A percentile compares a stretch with the other conserved stretches of the same genome.
Conservation (phyloP, 2,797 vertebrate species). For the Cephalopachus bancanus region DNA sequence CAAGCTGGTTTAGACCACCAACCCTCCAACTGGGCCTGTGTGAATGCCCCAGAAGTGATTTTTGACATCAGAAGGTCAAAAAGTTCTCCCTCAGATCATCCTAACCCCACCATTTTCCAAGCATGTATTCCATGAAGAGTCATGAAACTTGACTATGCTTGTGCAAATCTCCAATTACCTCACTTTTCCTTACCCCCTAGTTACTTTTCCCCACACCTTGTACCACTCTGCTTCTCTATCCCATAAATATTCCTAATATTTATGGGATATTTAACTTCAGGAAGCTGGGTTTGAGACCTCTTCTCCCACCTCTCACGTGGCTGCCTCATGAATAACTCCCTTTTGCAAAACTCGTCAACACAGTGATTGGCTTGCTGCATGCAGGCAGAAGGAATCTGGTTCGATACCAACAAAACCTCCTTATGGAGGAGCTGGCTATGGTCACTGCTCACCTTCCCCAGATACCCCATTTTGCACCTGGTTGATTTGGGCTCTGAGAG, state of each 20-base stretch:
- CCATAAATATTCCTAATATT: neutral
- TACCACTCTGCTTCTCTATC: neutral
- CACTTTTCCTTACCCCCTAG: neutral
- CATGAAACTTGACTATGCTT: neutral
- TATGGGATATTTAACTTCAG: too few relatives aligned
- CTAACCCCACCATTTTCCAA: neutral
- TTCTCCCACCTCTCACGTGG: neutral
- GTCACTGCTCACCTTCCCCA: rapidly evolving
- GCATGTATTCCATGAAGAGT: neutral
- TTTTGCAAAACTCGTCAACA: neutral
- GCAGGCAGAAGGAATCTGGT: neutral
- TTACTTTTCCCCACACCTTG: neutral
- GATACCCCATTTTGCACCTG: neutral
- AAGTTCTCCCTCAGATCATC: neutral
- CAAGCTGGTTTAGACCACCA: neutral
- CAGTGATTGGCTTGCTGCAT: neutral
- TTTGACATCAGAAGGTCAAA: neutral
- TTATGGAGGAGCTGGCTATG: neutral
- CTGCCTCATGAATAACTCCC: neutral
- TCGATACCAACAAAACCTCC: neutral
- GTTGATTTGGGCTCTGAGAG: neutral
- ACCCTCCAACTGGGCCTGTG: neutral
- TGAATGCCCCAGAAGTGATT: neutral
- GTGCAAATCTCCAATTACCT: neutral
- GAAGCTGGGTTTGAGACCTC: neutral